Base-by-base conservation (phyloP, 2,797 vertebrate species). In the Holocentrus rufus region DNA sequence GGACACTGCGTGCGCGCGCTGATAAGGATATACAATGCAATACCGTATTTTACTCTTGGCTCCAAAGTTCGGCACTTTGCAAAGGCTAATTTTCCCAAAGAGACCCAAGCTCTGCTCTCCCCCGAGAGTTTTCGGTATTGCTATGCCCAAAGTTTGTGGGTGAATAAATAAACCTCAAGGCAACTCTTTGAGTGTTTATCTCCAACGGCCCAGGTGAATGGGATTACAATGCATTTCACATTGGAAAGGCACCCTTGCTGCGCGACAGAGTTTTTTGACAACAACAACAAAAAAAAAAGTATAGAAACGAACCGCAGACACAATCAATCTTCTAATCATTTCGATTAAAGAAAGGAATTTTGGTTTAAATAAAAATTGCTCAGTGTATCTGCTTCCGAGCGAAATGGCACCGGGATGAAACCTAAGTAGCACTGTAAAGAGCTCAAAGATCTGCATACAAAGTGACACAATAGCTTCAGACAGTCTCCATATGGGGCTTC, bases 401-500 rank as follows among this genome's bases (percentile, higher is more conserved):
- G 74, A 52, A 60, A 62, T 59, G 69, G 69, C 59, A 63, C 67
- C 54, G 47, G 34, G 72, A 77, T 69, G 62, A 77, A 77, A 50
- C 34, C 27, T 10, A 20, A 58, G 69, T 17, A 18, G 59, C 78
- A 54, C 60, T 15, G 50, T 66, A 54, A 34, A 69, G 74, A 72
- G 69, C 79, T 78, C 55, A 77, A 79, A 82, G 82, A 85, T 83
- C 72, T 86, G 65, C 89, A 83, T 83, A 75, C 69, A 67, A 59
- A 81, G 65, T 85, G 85, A 87, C 80, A 87, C 87, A 89, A 90
- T 89, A 72, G 75, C 85, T 91, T 91, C 69, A 80, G 87, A 92
- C 89, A 89, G 87, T 80, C 85, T 89, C 90, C 90, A 86, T 92
- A 92, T 92, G 92, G 89, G 89, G 71, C 69, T 84, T 80, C 84